A percentile compares a stretch with the other conserved stretches of the same genome.
Evolutionary conservation across 1,140 invertebrate genomes (phyloP).

Genomic region (Caerostris darwini): DNA sequence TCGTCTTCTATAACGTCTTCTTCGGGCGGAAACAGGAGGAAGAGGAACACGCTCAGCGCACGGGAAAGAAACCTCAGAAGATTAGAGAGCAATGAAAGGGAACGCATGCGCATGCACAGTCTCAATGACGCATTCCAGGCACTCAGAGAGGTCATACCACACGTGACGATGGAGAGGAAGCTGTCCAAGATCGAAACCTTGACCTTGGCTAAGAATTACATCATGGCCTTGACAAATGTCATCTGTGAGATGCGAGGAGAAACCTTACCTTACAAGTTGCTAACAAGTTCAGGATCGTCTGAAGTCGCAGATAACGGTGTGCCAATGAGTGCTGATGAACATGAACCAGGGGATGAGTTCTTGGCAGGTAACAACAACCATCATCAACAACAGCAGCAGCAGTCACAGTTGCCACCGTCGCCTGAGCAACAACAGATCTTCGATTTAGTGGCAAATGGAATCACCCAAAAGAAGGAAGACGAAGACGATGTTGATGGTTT

Average conservation of each 20-base stretch:
- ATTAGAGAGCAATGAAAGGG: conserved; percentile 92
- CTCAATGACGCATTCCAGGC: conserved; percentile 94
- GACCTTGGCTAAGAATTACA: conserved; percentile 94
- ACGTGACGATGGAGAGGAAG: conserved; percentile 91
- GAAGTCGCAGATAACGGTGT: background rate
- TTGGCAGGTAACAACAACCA: background rate
- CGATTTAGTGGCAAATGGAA: background rate
- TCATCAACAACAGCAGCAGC: conserved; percentile 13
- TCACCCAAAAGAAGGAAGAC: background rate
- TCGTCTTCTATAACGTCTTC: background rate
- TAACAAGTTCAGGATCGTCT: background rate
- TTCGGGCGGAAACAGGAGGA: conserved; percentile 10
- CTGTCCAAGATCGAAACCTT: conserved; percentile 93
- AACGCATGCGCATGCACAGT: conserved; percentile 93
- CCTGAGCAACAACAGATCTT: background rate
- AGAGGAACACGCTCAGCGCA: conserved; percentile 85
- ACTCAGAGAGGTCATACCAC: conserved; percentile 92
- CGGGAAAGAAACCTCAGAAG: conserved; percentile 90
- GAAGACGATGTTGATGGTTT: background rate
- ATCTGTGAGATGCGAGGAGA: conserved; percentile 88
- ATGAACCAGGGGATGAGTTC: conserved; percentile 41
- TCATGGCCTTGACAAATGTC: conserved; percentile 93
- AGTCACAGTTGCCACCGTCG: too few relatives aligned
- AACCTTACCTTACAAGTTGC: conserved; percentile 76
- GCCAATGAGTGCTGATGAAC: conserved; percentile 39